These are phyloP conservation scores for Rhamnusium bicolor DNA, from an alignment of 2,888 invertebrate genomes.

Conservation along the genomic window DNA sequence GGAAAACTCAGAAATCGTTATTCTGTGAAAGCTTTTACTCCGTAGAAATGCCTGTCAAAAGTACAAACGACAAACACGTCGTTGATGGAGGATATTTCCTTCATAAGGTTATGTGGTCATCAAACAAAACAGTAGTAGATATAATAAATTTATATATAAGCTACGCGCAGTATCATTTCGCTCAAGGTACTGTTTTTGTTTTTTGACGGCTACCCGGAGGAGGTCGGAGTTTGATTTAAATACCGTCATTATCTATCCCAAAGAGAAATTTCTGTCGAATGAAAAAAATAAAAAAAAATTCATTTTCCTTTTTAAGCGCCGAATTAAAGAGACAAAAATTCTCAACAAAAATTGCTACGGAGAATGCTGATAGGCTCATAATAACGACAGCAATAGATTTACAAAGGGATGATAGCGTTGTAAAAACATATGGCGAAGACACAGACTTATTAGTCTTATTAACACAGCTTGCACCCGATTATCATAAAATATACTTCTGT, in stretches of 20 bases:
- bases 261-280: neutral
- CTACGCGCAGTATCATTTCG: neutral
- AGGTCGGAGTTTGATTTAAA: neutral
- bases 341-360: neutral
- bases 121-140: too few relatives aligned
- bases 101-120: too few relatives aligned
- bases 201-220: too few relatives aligned
- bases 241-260: neutral
- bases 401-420: too few relatives aligned
- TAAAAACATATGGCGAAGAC: too few relatives aligned
- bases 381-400: neutral
- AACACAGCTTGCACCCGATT: too few relatives aligned
- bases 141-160: too few relatives aligned
- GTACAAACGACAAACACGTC: neutral
- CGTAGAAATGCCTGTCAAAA: neutral
- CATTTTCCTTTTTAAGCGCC: neutral
- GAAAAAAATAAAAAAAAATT: neutral
- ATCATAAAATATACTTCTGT: too few relatives aligned
- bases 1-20: slow-evolving; percentile 40
- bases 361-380: neutral
- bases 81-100: neutral
- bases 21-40: slow-evolving; percentile 15
- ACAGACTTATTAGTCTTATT: too few relatives aligned
- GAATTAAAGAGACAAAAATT: neutral
- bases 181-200: neutral